Percentiles rank a stretch among this genome's conserved stretches.
Evolutionary conservation across 2,797 vertebrate genomes (phyloP).

Genomic region (Tapera naevia): DNA sequence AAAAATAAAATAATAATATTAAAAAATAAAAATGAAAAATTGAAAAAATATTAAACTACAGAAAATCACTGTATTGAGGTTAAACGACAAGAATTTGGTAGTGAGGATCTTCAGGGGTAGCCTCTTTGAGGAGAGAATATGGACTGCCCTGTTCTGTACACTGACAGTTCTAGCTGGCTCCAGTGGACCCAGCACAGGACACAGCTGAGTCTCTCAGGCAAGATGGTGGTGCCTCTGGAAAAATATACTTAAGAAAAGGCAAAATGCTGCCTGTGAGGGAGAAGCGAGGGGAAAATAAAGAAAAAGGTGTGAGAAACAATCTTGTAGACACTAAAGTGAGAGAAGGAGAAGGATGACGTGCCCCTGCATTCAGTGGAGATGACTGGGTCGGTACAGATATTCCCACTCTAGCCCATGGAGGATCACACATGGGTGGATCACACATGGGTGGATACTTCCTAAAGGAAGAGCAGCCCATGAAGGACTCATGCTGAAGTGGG

Average conservation of each 20-base stretch:
- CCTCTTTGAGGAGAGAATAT: neutral
- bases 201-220: neutral
- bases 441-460: neutral
- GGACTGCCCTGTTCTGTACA: neutral
- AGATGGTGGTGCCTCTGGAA: neutral
- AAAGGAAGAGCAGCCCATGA: rapidly evolving
- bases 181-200: neutral
- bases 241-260: neutral
- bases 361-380: neutral
- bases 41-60: neutral
- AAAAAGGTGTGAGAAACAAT: neutral
- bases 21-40: too few species aligned
- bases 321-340: neutral
- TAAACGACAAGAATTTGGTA: neutral
- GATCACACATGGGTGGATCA: too few species aligned
- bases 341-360: neutral
- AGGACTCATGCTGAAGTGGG: neutral
- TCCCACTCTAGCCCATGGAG: too few species aligned
- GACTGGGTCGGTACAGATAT: rapidly evolving
- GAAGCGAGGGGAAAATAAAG: neutral
- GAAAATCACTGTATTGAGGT: neutral
- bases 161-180: neutral
- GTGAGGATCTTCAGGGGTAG: neutral
- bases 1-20: too few species aligned
- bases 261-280: neutral